Percentiles rank a stretch among this genome's conserved stretches.
phyloP scores from a whole-genome alignment of 2,888 invertebrate species.

The Palloptera scutellata region DNA sequence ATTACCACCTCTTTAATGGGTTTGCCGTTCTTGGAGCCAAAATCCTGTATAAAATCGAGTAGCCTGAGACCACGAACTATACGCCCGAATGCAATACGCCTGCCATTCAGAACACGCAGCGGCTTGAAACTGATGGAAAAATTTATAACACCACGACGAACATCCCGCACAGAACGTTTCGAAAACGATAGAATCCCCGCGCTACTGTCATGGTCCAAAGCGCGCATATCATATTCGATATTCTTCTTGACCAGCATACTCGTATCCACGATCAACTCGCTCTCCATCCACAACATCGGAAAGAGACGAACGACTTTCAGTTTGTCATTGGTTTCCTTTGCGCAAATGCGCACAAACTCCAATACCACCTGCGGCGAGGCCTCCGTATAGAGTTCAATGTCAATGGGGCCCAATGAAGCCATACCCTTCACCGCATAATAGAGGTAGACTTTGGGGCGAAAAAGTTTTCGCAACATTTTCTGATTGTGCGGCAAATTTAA shows the following conservation, averaged over 20 bases:
- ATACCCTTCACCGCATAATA: conserved; percentile 45
- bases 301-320: conserved; percentile 45
- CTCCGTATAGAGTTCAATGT: conserved; percentile 50
- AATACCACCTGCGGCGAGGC: conserved; percentile 50
- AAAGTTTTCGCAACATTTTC: conserved; percentile 25
- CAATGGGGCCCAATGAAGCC: conserved; percentile 44
- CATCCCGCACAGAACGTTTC: conserved; percentile 30
- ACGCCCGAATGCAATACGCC: conserved; percentile 54
- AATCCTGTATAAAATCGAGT: conserved; percentile 45
- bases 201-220: conserved; percentile 38
- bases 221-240: conserved; percentile 45
- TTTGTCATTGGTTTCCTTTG: conserved; percentile 23
- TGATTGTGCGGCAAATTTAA: conserved; percentile 33
- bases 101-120: conserved; percentile 47
- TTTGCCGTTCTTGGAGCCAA: conserved; percentile 53
- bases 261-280: conserved; percentile 32
- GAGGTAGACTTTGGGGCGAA: conserved; percentile 49
- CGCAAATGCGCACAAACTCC: conserved; percentile 46
- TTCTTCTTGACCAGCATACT: conserved; percentile 13
- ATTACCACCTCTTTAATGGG: conserved; percentile 45
- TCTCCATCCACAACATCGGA: conserved; percentile 51
- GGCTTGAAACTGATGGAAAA: conserved; percentile 54
- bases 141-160: conserved; percentile 36
- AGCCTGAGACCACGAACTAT: conserved; percentile 47
- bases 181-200: conserved; percentile 42